Evolutionary conservation across 2,797 vertebrate species (phyloP).

Genomic region (Cuniculus paca): DNA sequence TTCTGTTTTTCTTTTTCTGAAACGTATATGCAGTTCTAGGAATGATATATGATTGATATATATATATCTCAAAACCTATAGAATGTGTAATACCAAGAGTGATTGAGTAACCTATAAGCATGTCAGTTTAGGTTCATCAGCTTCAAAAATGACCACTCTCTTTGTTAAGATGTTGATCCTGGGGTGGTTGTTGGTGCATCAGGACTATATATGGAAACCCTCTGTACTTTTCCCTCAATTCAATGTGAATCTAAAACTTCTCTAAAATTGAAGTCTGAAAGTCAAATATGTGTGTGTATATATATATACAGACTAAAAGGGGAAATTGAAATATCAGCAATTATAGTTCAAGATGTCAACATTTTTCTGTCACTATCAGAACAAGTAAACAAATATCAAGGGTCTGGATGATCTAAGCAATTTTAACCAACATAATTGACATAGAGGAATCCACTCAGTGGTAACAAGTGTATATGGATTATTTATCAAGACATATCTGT

Average conservation of each 20-base stretch:
- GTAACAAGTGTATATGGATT: not conserved
- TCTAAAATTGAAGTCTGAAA: not conserved
- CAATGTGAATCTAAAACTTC: not conserved
- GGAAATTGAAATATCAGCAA: not conserved
- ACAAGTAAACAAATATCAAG: not conserved
- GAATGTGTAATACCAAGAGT: not conserved
- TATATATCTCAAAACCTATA: too few relatives aligned
- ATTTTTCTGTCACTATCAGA: not conserved
- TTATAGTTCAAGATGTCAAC: not conserved
- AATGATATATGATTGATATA: too few relatives aligned
- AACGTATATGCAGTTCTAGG: too few relatives aligned
- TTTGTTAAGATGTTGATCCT: not conserved
- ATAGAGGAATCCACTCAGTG: not conserved
- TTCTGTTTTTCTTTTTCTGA: too few relatives aligned
- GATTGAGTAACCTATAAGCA: not conserved
- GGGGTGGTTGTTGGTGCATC: too few relatives aligned
- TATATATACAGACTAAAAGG: not conserved
- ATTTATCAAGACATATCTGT: not conserved
- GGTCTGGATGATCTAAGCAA: not conserved
- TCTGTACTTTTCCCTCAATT: not conserved
- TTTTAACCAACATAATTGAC: not conserved
- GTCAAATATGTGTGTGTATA: not conserved
- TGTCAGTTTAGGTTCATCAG: not conserved
- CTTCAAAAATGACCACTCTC: not conserved
- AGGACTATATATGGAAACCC: not conserved